Conservation (phyloP, 2,113 vertebrate genomes). For the Turdus rufiventris region DNA sequence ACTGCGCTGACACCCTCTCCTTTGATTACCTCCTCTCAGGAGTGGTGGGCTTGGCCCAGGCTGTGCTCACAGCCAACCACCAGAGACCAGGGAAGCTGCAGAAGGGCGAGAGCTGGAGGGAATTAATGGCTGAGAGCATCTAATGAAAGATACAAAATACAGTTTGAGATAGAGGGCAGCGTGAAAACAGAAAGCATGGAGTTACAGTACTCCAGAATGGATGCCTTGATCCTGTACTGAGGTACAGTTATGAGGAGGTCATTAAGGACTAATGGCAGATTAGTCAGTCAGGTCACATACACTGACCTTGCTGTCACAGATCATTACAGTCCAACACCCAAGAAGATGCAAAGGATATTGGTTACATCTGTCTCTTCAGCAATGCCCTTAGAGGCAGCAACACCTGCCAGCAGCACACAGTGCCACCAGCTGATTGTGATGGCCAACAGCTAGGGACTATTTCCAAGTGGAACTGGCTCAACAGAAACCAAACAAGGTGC, state of each 20-base stretch:
- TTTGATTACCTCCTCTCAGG: neutral
- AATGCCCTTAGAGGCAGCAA: neutral
- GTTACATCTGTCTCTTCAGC: neutral
- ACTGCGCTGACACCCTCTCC: neutral
- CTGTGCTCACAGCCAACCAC: neutral
- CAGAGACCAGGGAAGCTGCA: accelerated
- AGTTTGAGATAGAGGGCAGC: neutral
- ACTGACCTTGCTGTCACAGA: neutral
- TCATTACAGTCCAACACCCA: neutral
- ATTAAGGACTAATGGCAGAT: neutral
- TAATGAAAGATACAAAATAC: neutral
- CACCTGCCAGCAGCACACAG: neutral
- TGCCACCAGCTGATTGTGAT: neutral
- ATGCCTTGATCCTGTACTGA: neutral
- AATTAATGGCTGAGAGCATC: neutral
- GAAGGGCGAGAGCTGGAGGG: neutral
- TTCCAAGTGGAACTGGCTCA: neutral
- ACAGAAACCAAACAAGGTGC: neutral
- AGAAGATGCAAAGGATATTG: neutral
- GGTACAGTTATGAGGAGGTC: neutral
- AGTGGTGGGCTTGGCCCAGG: neutral
- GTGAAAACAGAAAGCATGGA: neutral
- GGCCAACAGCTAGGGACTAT: neutral
- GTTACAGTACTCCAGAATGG: neutral
- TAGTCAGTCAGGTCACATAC: accelerated